These are phyloP conservation scores for Boloria selene DNA, from an alignment of 2,888 invertebrate genomes.

Conservation along the genomic window DNA sequence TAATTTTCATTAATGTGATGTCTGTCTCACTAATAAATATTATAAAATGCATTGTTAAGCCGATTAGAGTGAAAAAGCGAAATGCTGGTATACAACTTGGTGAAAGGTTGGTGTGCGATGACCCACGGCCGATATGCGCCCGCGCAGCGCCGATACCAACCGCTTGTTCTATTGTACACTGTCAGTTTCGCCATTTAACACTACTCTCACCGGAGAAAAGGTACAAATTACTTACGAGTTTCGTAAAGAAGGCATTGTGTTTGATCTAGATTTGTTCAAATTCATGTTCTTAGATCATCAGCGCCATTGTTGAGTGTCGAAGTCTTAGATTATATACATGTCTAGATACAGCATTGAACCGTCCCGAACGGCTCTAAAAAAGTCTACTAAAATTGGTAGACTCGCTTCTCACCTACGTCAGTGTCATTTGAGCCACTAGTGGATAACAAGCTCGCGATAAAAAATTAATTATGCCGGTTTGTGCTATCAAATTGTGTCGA, in stretches of 20 bases:
- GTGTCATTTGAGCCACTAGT: too few species aligned
- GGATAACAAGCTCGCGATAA: too few species aligned
- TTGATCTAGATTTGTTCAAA: constrained; percentile 69
- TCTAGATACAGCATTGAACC: too few species aligned
- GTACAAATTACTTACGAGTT: constrained; percentile 70
- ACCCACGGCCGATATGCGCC: constrained; percentile 56
- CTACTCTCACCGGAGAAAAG: constrained; percentile 72
- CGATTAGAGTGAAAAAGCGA: constrained; percentile 3
- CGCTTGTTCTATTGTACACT: constrained; percentile 60
- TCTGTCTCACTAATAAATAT: not conserved
- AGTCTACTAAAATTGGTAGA: too few species aligned
- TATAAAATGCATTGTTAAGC: not conserved
- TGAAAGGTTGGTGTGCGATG: constrained; percentile 71
- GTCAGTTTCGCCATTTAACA: constrained; percentile 73
- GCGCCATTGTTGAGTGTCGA: constrained; percentile 50
- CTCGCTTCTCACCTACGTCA: too few species aligned
- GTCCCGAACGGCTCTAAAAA: too few species aligned
- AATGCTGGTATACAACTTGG: constrained; percentile 37
- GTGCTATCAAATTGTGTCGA: too few species aligned
- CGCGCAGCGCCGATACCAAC: constrained; percentile 47
- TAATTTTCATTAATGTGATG: not conserved
- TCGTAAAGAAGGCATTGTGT: constrained; percentile 74
- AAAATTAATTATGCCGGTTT: too few species aligned
- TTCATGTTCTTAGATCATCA: constrained; percentile 48
- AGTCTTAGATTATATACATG: too few species aligned